phyloP scores from a whole-genome alignment of 1,140 invertebrate species.

The Brachionus asplanchnoidis region DNA sequence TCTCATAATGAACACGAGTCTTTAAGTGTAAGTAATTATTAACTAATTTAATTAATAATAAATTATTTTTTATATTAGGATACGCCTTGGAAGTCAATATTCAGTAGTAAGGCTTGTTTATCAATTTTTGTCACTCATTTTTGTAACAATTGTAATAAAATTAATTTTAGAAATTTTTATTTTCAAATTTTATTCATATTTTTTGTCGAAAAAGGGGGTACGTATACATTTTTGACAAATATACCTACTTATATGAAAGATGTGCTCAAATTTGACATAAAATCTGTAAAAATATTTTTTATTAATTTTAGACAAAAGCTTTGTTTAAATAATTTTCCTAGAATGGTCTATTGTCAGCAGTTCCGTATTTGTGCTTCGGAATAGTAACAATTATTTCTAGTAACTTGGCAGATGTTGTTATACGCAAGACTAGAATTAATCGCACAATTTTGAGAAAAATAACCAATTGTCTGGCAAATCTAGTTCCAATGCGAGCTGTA shows the following conservation, averaged over 20 bases:
- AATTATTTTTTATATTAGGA: not conserved
- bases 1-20: constrained; percentile 36
- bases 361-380: constrained; percentile 30
- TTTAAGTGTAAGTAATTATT: constrained; percentile 6
- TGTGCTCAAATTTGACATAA: constrained; percentile 55
- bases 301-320: too few relatives aligned
- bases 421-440: not conserved
- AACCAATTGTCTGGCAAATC: constrained; percentile 2
- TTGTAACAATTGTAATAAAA: constrained; percentile 75
- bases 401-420: not conserved
- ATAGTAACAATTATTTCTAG: not conserved
- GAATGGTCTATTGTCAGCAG: constrained; percentile 37
- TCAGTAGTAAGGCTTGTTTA: constrained; percentile 79
- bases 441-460: constrained; percentile 22
- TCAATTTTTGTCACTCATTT: constrained; percentile 83
- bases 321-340: not conserved
- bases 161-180: not conserved
- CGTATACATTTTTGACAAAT: constrained; percentile 53
- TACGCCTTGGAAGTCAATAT: constrained; percentile 66
- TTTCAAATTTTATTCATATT: not conserved
- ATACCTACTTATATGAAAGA: constrained; percentile 57
- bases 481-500: not conserved
- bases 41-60: not conserved
- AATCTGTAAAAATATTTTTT: constrained; percentile 48
- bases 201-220: constrained; percentile 48